phyloP scores from a whole-genome alignment of 1,140 invertebrate genomes.

The Microplitis demolitor region DNA sequence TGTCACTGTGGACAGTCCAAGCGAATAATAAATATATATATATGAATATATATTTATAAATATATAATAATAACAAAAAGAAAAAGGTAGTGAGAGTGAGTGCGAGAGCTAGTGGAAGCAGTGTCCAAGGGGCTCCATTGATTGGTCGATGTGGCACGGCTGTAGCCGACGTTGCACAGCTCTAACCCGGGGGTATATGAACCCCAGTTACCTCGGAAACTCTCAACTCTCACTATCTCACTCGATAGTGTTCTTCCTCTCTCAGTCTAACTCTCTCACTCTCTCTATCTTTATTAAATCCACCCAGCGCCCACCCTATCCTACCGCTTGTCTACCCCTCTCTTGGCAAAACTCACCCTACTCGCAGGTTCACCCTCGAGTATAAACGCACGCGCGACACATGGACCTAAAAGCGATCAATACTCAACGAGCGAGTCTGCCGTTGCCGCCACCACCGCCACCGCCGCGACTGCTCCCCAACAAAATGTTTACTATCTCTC shows the following conservation, averaged over 20 bases:
- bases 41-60: neutral
- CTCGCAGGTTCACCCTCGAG: slow-evolving; percentile 52
- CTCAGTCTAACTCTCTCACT: slow-evolving; percentile 17
- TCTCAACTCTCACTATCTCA: neutral
- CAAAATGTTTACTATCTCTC: neutral
- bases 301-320: slow-evolving; percentile 37
- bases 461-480: slow-evolving; percentile 1
- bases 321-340: slow-evolving; percentile 56
- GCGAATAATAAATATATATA: neutral
- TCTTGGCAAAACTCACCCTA: slow-evolving; percentile 25
- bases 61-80: neutral
- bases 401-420: slow-evolving; percentile 58
- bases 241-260: neutral
- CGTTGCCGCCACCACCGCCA: slow-evolving; percentile 33
- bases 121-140: slow-evolving; percentile 52
- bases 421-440: slow-evolving; percentile 43
- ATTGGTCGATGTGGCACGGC: slow-evolving; percentile 49
- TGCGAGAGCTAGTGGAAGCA: slow-evolving; percentile 23
- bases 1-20: neutral
- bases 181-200: slow-evolving; percentile 57
- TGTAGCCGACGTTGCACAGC: slow-evolving; percentile 44
- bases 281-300: slow-evolving; percentile 10
- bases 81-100: neutral
- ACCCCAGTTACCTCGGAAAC: slow-evolving; percentile 43
- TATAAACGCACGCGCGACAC: slow-evolving; percentile 57